Evolutionary conservation across 2,888 invertebrate genomes (phyloP).

Genomic region (Scaptodrosophila latifasciaeformis): DNA sequence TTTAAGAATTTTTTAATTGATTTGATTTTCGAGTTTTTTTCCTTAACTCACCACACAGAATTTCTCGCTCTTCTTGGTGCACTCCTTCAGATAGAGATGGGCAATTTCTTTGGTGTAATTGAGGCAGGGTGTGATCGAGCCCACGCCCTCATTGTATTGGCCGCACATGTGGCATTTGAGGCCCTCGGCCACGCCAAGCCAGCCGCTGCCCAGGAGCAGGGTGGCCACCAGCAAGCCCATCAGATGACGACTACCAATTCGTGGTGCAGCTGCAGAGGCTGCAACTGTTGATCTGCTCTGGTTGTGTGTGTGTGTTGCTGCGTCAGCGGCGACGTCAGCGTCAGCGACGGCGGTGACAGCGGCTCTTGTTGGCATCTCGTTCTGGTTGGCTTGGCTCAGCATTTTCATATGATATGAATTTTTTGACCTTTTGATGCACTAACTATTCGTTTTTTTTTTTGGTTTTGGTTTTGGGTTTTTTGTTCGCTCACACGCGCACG

Average conservation of each 20-base stretch:
- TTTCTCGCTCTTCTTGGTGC: slow-evolving; percentile 78
- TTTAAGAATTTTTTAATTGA: too few species aligned
- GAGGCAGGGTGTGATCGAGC: slow-evolving; percentile 89
- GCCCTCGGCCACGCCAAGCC: slow-evolving; percentile 66
- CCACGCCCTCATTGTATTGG: slow-evolving; percentile 89
- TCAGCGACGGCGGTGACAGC: slow-evolving; percentile 23
- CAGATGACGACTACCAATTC: slow-evolving; percentile 35
- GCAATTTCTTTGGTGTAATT: slow-evolving; percentile 80
- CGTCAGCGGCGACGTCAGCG: slow-evolving; percentile 25
- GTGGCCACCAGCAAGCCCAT: slow-evolving; percentile 57
- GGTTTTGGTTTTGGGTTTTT: too few species aligned
- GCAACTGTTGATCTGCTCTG: not conserved
- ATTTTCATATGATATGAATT: slow-evolving; percentile 42
- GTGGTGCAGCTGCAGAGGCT: not conserved
- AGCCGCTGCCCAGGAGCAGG: slow-evolving; percentile 57
- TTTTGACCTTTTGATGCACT: too few species aligned
- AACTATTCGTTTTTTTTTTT: too few species aligned
- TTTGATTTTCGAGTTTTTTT: too few species aligned
- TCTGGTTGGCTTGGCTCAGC: slow-evolving; percentile 42
- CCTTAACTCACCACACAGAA: slow-evolving; percentile 91
- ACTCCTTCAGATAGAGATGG: slow-evolving; percentile 83
- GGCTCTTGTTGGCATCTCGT: slow-evolving; percentile 44
- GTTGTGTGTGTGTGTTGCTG: slow-evolving; percentile 1
- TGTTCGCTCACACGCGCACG: slow-evolving; percentile 16
- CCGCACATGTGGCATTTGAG: slow-evolving; percentile 86